Evolutionary conservation across 2,888 invertebrate species (phyloP).

Genomic region (Lasius fuliginosus): DNA sequence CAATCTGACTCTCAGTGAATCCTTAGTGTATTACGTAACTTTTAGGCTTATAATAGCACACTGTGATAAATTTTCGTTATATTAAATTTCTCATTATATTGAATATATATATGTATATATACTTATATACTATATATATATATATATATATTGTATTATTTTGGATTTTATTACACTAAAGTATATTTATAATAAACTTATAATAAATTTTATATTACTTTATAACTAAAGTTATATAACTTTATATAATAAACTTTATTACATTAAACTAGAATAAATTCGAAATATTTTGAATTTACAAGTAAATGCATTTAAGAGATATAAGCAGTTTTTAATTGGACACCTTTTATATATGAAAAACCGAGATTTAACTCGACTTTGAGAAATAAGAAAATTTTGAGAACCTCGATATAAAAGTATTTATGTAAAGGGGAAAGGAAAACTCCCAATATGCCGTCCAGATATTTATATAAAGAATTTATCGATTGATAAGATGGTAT

Average conservation of each 20-base stretch:
- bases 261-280: neutral
- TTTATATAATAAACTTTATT: neutral
- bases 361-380: neutral
- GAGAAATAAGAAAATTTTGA: neutral
- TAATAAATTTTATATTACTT: neutral
- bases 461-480: neutral
- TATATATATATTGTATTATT: neutral
- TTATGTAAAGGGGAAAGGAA: neutral
- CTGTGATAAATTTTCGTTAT: neutral
- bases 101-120: too few species aligned
- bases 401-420: neutral
- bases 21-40: slow-evolving; percentile 18
- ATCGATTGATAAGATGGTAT: neutral
- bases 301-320: neutral
- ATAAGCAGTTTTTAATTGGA: neutral
- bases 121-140: neutral
- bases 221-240: slow-evolving; percentile 4
- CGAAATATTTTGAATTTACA: slow-evolving; percentile 9
- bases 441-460: neutral
- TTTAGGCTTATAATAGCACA: neutral
- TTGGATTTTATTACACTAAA: neutral
- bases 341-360: neutral
- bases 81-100: too few species aligned
- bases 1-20: neutral
- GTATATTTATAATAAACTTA: neutral